These are phyloP conservation scores for Dione juno DNA, from an alignment of 2,888 invertebrate genomes.

Conservation along the genomic window DNA sequence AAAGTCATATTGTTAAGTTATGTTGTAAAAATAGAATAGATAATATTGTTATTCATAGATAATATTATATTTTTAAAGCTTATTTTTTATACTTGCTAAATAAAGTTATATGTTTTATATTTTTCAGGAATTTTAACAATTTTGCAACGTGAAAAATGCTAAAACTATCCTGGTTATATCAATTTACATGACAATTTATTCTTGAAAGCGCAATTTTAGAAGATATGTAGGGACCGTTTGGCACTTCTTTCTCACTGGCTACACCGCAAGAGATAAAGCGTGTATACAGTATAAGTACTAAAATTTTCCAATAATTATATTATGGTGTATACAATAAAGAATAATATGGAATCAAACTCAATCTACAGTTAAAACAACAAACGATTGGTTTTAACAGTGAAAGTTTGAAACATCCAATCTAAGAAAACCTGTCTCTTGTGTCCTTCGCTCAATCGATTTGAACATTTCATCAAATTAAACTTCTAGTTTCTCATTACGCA, in stretches of 20 bases:
- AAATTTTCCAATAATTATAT: too few species aligned
- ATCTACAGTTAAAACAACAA: conserved; percentile 19
- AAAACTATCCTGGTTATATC: too few species aligned
- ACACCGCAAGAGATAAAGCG: too few species aligned
- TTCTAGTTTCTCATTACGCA: conserved; percentile 26
- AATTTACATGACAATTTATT: too few species aligned
- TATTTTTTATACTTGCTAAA: background rate
- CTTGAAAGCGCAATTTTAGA: too few species aligned
- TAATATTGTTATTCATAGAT: background rate
- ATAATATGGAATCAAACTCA: background rate
- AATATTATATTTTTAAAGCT: too few species aligned
- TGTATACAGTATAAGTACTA: too few species aligned
- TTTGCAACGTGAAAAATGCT: too few species aligned
- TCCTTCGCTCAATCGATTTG: conserved; percentile 18
- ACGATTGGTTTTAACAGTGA: conserved; percentile 21
- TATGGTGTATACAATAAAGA: background rate
- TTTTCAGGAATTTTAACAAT: too few species aligned
- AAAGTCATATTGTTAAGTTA: background rate
- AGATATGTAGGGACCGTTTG: too few species aligned
- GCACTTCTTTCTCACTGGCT: too few species aligned
- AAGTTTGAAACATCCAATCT: conserved; percentile 29
- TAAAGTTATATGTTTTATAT: too few species aligned
- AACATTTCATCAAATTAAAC: conserved; percentile 34
- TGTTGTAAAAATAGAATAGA: background rate
- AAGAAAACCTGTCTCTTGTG: conserved; percentile 26